Evolutionary conservation across 2,888 invertebrate species (phyloP).

Genomic region (Linnaemya vulpina): DNA sequence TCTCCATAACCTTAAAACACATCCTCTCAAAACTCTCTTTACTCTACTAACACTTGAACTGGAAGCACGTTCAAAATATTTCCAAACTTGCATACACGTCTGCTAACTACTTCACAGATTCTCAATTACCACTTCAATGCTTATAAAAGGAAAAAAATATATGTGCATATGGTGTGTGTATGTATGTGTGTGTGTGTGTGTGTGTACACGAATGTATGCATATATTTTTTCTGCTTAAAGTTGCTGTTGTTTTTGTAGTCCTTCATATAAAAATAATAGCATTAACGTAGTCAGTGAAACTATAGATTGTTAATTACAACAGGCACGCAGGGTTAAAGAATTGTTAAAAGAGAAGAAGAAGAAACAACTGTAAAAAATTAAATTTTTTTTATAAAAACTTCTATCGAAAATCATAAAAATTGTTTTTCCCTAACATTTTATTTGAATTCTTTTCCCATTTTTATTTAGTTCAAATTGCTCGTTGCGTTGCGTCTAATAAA

Average conservation of each 20-base stretch:
- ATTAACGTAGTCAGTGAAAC: conserved; percentile 57
- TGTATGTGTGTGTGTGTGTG: not conserved
- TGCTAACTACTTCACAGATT: conserved; percentile 56
- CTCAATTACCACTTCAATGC: conserved; percentile 66
- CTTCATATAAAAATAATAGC: conserved; percentile 39
- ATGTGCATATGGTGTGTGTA: not conserved
- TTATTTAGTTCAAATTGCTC: conserved; percentile 6
- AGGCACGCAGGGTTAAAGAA: conserved; percentile 36
- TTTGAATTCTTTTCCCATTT: not conserved
- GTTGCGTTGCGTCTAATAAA: not conserved
- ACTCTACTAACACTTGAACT: not conserved
- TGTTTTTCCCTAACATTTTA: not conserved
- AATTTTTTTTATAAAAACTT: too few relatives aligned
- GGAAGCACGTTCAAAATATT: conserved; percentile 8
- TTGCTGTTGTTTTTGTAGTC: conserved; percentile 22
- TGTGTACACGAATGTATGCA: too few relatives aligned
- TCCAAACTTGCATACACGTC: conserved; percentile 49
- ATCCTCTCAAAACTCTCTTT: not conserved
- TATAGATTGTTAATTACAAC: conserved; percentile 67
- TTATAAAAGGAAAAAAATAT: conserved; percentile 33
- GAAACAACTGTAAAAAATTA: not conserved
- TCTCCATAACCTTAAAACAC: not conserved
- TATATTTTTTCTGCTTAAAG: too few relatives aligned
- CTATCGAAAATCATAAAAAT: not conserved
- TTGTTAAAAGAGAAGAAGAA: not conserved